Percentiles rank a stretch among this genome's conserved stretches.
These are phyloP conservation scores for Octopus sinensis DNA, from an alignment of 1,140 invertebrate species.

Conservation along the genomic window DNA sequence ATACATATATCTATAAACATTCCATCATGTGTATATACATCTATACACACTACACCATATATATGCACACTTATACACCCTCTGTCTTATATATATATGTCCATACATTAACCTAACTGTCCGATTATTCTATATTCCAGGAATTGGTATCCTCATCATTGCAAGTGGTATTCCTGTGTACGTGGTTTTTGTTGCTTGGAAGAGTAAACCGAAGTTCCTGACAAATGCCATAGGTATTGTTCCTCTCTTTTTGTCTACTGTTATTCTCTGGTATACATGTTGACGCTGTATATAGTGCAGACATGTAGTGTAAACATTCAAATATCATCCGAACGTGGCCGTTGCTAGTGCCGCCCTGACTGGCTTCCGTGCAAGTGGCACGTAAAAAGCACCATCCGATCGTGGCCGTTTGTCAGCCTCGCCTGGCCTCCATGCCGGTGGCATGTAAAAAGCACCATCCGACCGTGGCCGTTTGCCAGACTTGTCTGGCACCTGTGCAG, in stretches of 20 bases:
- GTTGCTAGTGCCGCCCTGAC: not conserved
- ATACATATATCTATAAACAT: too few species aligned
- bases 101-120: not conserved
- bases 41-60: too few species aligned
- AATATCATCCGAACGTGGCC: not conserved
- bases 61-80: too few species aligned
- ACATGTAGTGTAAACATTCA: not conserved
- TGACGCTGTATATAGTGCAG: not conserved
- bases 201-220: conserved; percentile 72
- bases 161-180: conserved; percentile 83
- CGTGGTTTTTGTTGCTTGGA: conserved; percentile 77
- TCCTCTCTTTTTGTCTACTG: not conserved
- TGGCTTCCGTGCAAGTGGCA: not conserved
- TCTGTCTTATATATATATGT: too few species aligned
- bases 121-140: conserved; percentile 33
- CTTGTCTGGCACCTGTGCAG: too few species aligned
- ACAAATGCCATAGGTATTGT: conserved; percentile 47
- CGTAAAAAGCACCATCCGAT: not conserved
- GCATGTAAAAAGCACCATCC: too few species aligned
- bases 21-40: too few species aligned
- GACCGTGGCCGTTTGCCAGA: too few species aligned
- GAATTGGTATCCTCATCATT: conserved; percentile 50
- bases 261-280: not conserved
- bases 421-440: too few species aligned
- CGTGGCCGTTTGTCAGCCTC: too few species aligned